Evolutionary conservation across 2,113 vertebrate species (phyloP), one percentile per base, ranked within the genome.

Genomic region (Sylvietta virens): DNA sequence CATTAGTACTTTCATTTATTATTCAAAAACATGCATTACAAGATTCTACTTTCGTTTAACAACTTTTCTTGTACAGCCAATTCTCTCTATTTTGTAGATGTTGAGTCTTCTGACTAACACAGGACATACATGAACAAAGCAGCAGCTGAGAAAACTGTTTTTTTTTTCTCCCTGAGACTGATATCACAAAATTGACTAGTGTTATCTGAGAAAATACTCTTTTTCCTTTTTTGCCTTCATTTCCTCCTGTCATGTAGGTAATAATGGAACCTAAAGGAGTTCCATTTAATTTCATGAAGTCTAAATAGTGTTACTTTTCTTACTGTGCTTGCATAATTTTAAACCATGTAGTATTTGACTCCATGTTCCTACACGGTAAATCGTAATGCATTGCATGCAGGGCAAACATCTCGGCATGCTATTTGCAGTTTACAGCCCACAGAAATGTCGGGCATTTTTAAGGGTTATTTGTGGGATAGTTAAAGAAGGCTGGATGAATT

Each of bases 351-450:
- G 37, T 76, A n/a, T 85, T 82, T 88, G 23, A 87, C 60, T 85
- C 62, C 47, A 2, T 61, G 58, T 73, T 88, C 78, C 54, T 45
- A 37, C 54, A 90, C 47, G 62, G 70, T 48, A 93, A 85, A 80
- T 73, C 0, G 1, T 69, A 73, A 69, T 62, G 66, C 66, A 39
- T 69, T 92, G 53, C 74, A 70, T 76, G 48, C 26, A 85, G 86
- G 78, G 58, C 73, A 89, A 72, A 44, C 51, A 42, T 95, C 65
- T 89, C 6, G 0, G 53, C 70, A 85, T 92, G 31, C 81, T 95
- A 50, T 95, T 85, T 92, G 62, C 71, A 91, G 87, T 94, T 91
- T 70, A 53, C 81, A 94, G 94, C 93, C 89, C 93, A 91, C 92
- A 94, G 82, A 95, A 94, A 93, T 94, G 91, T 90, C 7, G 1